phyloP scores from a whole-genome alignment of 2,888 invertebrate genomes.

The Atrina japonica region DNA sequence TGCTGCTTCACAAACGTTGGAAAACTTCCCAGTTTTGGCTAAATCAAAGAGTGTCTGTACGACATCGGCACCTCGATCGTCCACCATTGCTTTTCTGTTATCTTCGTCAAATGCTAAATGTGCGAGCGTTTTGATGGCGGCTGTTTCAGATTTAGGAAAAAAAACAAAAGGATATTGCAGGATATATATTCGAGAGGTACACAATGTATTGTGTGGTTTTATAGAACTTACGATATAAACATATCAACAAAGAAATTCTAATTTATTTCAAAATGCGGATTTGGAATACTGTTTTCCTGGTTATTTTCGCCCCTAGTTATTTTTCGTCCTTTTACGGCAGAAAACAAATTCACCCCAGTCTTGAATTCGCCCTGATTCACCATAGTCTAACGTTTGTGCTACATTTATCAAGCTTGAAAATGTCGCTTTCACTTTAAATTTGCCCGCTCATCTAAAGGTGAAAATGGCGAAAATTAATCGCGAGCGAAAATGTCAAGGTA shows the following conservation, averaged over 20 bases:
- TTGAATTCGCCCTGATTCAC: too few species aligned
- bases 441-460: too few species aligned
- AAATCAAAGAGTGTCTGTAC: slow-evolving; percentile 21
- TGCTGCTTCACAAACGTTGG: slow-evolving; percentile 15
- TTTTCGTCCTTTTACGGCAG: too few species aligned
- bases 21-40: background rate
- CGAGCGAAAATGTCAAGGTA: too few species aligned
- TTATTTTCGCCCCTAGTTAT: too few species aligned
- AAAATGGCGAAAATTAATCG: too few species aligned
- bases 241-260: background rate
- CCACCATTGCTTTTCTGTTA: slow-evolving; percentile 17
- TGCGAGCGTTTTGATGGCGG: slow-evolving; percentile 16
- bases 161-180: background rate
- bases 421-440: too few species aligned
- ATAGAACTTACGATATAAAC: background rate
- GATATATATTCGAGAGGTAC: background rate
- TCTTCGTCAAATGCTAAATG: slow-evolving; percentile 33
- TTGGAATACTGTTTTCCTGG: too few species aligned
- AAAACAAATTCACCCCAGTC: too few species aligned
- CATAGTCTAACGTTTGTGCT: too few species aligned
- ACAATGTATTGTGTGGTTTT: too few species aligned
- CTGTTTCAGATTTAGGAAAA: background rate
- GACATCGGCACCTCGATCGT: slow-evolving; percentile 1
- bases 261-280: background rate
- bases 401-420: too few species aligned